Conservation (phyloP, 2,888 invertebrate species). For the Luffia ferchaultella region DNA sequence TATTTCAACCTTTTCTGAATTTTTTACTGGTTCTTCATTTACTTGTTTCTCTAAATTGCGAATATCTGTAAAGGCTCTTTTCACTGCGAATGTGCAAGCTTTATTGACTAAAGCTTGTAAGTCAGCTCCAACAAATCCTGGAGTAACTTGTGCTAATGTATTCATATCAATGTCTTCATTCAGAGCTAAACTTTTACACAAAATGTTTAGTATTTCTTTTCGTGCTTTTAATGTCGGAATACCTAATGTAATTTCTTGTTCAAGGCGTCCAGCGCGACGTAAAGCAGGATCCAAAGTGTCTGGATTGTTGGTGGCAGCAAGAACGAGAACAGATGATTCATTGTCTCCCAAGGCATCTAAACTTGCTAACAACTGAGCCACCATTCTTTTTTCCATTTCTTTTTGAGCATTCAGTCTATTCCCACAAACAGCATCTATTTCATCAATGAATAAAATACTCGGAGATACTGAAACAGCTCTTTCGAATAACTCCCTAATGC, state of each 20-base stretch:
- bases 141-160: slow-evolving; percentile 83
- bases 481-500: slow-evolving; percentile 91
- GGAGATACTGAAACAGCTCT: slow-evolving; percentile 79
- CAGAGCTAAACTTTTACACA: slow-evolving; percentile 76
- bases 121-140: slow-evolving; percentile 97
- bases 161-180: slow-evolving; percentile 75
- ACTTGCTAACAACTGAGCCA: slow-evolving; percentile 89
- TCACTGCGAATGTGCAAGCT: slow-evolving; percentile 88
- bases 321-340: slow-evolving; percentile 76
- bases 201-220: slow-evolving; percentile 75
- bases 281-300: slow-evolving; percentile 93
- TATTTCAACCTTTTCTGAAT: slow-evolving; percentile 20
- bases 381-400: slow-evolving; percentile 96
- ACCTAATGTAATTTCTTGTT: slow-evolving; percentile 91
- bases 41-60: slow-evolving; percentile 22
- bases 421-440: slow-evolving; percentile 95
- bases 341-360: slow-evolving; percentile 77
- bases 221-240: slow-evolving; percentile 90
- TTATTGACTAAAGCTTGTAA: slow-evolving; percentile 85
- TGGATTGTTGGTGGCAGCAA: slow-evolving; percentile 96
- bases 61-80: slow-evolving; percentile 58
- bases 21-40: slow-evolving; percentile 13
- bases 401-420: slow-evolving; percentile 89
- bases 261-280: slow-evolving; percentile 91
- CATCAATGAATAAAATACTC: slow-evolving; percentile 92